Evolutionary conservation across 2,888 invertebrate genomes (phyloP).

Genomic region (Heliconius sara): DNA sequence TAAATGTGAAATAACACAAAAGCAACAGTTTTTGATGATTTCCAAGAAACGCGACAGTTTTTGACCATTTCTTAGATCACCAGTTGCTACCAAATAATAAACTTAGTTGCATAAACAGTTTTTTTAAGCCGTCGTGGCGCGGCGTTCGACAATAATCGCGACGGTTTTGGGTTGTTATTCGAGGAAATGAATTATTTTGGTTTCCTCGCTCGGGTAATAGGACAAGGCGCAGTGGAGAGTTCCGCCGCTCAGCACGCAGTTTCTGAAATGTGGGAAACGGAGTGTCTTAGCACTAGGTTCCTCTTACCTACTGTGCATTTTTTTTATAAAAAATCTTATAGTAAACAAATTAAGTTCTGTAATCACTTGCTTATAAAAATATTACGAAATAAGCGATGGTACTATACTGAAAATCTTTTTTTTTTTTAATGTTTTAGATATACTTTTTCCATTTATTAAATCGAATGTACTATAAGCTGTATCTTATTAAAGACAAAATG

Average conservation of each 20-base stretch:
- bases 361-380: too few relatives aligned
- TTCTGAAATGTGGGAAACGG: too few relatives aligned
- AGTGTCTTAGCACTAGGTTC: too few relatives aligned
- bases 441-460: too few relatives aligned
- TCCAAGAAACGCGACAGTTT: constrained; percentile 13
- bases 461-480: too few relatives aligned
- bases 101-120: neutral
- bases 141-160: neutral
- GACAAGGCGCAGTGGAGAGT: too few relatives aligned
- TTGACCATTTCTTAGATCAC: neutral
- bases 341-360: too few relatives aligned
- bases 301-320: too few relatives aligned
- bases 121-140: neutral
- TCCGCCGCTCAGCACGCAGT: too few relatives aligned
- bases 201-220: neutral
- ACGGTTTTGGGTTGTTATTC: neutral
- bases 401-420: too few relatives aligned
- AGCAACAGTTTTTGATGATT: neutral
- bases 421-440: too few relatives aligned
- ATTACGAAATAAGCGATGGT: neutral
- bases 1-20: constrained; percentile 15
- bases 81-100: constrained; percentile 9
- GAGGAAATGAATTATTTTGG: neutral
- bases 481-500: too few relatives aligned
- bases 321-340: neutral